Evolutionary conservation across 2,797 vertebrate species (phyloP).

Genomic region (Erethizon dorsatum): DNA sequence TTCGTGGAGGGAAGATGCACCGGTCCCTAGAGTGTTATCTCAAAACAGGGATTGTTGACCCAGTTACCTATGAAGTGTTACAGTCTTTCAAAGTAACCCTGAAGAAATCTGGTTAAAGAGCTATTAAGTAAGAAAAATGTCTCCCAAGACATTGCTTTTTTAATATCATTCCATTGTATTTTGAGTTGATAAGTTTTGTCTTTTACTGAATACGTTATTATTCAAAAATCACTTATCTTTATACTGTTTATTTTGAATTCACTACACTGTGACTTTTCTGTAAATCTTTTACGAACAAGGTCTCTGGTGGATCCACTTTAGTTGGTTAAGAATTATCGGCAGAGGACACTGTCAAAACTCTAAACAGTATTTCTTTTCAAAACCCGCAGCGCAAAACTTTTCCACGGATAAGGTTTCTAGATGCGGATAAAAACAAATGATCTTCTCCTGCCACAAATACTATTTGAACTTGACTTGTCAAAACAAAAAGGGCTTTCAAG

Average conservation of each 20-base stretch:
- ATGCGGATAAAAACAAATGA: constrained; percentile 56
- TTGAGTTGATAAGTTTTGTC: constrained; percentile 70
- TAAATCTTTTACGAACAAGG: constrained; percentile 79
- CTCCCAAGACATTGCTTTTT: constrained; percentile 60
- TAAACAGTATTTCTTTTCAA: constrained; percentile 64
- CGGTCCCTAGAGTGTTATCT: constrained; percentile 8
- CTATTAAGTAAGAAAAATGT: constrained; percentile 54
- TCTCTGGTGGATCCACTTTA: constrained; percentile 73
- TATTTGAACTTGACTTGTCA: constrained; percentile 66
- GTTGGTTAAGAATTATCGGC: constrained; percentile 75
- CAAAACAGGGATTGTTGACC: constrained; percentile 32
- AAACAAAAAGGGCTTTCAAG: constrained; percentile 50
- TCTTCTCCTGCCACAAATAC: background rate
- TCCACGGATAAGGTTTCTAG: constrained; percentile 41
- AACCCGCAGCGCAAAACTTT: constrained; percentile 44
- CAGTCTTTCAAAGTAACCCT: constrained; percentile 41
- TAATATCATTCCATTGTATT: constrained; percentile 6
- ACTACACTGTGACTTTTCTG: constrained; percentile 73
- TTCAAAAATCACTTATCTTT: constrained; percentile 74
- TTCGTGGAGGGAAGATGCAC: background rate
- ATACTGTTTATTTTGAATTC: constrained; percentile 68
- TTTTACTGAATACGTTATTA: constrained; percentile 65
- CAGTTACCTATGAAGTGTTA: constrained; percentile 67
- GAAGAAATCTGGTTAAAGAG: constrained; percentile 71
- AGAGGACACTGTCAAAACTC: constrained; percentile 74